Base-by-base conservation (phyloP, 1,140 invertebrate genomes). In the Leguminivora glycinivorella region DNA sequence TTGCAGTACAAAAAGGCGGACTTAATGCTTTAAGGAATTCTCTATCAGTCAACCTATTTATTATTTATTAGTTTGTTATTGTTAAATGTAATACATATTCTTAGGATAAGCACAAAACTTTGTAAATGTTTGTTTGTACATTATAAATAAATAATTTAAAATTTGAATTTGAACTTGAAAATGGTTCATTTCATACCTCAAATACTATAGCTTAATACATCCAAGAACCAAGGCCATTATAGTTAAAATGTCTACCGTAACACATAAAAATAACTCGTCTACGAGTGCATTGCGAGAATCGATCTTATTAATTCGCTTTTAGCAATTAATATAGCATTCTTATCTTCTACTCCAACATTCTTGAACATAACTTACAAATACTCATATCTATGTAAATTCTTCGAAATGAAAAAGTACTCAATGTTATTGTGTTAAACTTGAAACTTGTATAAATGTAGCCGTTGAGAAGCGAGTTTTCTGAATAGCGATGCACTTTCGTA, bases 301-400 rank as follows among this genome's bases (percentile, higher is more conserved):
- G 47, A 52, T 52, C 47, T 52, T 52, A 52, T 52, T 52, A 19
- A 52, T 7, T 52, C 47, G 47, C 47, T 6, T 47, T 22, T 19
- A 52, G 47, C 19, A 52, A 52, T 52, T 52, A 52, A 52, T 52
- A 22, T 52, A 22, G n/a, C 17, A 52, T 52, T 22, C 47, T 52
- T 43, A 43, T 52, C 43, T 52, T n/a, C n/a, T 52, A 40, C 38
- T 47, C n/a, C 17, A 17, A 52, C 17, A 22, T n/a, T 6, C n/a
- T 10, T 47, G n/a, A 47, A 47, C 6, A 47, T 52, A 7, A 52
- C 47, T 22, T 22, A 22, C 1, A 9, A 52, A 1, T 17, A 1
- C 47, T 52, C 47, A 52, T 52, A 52, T 52, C 7, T 22, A 52
- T 10, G 5, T 22, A 10, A 22, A 4, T 52, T 9, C 1, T 22